phyloP scores from a whole-genome alignment of 2,888 invertebrate species.

The Ellobium chinense region DNA sequence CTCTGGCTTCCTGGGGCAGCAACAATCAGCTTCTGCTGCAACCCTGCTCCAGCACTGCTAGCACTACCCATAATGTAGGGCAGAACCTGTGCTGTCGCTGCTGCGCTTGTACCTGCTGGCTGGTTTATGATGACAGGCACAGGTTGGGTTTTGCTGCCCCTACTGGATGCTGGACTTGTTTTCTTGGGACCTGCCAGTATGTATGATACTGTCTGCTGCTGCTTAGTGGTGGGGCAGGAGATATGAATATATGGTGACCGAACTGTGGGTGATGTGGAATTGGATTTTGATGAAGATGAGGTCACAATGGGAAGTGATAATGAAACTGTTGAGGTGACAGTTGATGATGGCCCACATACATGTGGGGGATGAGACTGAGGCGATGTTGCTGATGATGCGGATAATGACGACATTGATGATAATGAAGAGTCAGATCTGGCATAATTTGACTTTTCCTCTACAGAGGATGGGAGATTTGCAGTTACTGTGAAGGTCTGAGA shows the following conservation, averaged over 20 bases:
- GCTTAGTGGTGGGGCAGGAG: conserved; percentile 26
- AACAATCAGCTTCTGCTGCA: conserved; percentile 23
- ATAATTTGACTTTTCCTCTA: conserved; percentile 27
- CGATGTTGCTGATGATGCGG: conserved; percentile 23
- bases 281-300: conserved; percentile 9
- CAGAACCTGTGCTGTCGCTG: conserved; percentile 5
- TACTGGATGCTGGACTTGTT: neutral
- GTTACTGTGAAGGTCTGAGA: neutral
- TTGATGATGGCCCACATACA: conserved; percentile 2
- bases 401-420: conserved; percentile 1
- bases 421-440: conserved; percentile 17
- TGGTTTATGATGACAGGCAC: conserved; percentile 32
- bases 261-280: conserved; percentile 7
- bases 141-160: neutral
- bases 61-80: conserved; percentile 4
- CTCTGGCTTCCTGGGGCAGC: conserved; percentile 1
- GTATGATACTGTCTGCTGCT: conserved; percentile 23
- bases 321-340: conserved; percentile 14
- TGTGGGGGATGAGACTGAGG: conserved; percentile 23
- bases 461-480: conserved; percentile 4
- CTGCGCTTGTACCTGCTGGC: neutral
- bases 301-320: neutral
- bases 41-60: neutral
- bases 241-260: conserved; percentile 32
- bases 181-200: conserved; percentile 11